Percentiles rank a stretch among this genome's conserved stretches.
Evolutionary conservation across 2,113 vertebrate species (phyloP).

Genomic region (Crotalus helleri): DNA sequence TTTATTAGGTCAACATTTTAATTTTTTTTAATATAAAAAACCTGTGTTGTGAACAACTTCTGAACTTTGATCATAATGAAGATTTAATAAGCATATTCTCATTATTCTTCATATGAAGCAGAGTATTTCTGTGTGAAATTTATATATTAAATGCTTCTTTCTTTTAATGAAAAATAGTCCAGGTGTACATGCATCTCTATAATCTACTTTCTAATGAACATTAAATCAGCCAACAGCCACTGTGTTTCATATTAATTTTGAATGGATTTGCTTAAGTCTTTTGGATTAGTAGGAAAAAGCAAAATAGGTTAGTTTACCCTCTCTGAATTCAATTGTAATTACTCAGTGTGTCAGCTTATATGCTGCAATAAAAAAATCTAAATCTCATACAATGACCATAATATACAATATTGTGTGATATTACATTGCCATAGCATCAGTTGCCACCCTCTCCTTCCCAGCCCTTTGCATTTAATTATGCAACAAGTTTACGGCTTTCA

Average conservation of each 20-base stretch:
- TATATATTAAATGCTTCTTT: not conserved
- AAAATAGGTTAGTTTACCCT: not conserved
- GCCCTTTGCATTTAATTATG: not conserved
- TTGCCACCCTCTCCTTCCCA: not conserved
- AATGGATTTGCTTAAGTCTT: not conserved
- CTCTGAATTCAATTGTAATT: not conserved
- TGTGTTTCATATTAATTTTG: not conserved
- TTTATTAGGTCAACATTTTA: not conserved
- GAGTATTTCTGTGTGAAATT: not conserved
- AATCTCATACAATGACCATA: not conserved
- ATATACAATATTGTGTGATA: not conserved
- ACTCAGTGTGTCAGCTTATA: not conserved
- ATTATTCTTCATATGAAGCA: not conserved
- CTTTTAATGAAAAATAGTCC: constrained; percentile 41
- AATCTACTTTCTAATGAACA: not conserved
- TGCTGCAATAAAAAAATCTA: not conserved
- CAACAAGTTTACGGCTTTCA: not conserved
- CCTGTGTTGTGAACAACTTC: not conserved
- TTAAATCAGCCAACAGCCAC: not conserved
- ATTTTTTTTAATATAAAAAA: not conserved
- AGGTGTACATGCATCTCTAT: constrained; percentile 39
- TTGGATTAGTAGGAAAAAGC: not conserved
- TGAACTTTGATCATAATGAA: not conserved
- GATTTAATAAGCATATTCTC: not conserved
- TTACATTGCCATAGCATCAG: not conserved